Evolutionary conservation across 2,113 vertebrate species (phyloP).

Genomic region (Crotalus viridis): DNA sequence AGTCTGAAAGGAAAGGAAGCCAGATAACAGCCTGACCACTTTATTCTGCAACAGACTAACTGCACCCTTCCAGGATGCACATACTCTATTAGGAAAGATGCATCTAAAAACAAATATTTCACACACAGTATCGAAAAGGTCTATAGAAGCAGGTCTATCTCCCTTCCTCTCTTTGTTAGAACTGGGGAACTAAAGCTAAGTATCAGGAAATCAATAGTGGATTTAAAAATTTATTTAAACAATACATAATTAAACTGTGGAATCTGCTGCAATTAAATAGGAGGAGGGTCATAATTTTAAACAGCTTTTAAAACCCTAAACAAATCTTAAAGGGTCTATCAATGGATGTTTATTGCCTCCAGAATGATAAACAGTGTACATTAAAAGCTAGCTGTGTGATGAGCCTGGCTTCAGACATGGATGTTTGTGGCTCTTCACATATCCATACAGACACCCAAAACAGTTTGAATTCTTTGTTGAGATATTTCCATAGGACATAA

Average conservation of each 20-base stretch:
- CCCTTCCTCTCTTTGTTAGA: neutral
- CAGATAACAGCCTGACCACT: neutral
- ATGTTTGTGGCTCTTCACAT: neutral
- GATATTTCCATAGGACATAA: neutral
- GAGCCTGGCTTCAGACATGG: neutral
- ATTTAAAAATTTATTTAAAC: neutral
- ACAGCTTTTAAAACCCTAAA: neutral
- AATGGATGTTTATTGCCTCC: neutral
- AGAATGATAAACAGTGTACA: neutral
- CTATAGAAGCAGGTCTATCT: neutral
- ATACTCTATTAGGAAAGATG: neutral
- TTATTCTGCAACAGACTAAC: neutral
- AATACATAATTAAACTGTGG: neutral
- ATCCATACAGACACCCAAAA: neutral
- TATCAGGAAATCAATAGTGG: neutral
- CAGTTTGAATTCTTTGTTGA: neutral
- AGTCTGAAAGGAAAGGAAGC: neutral
- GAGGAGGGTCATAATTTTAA: neutral
- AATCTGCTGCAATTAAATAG: neutral
- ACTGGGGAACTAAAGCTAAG: neutral
- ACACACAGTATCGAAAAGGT: neutral
- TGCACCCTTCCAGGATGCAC: neutral
- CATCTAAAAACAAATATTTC: neutral
- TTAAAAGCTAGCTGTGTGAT: neutral
- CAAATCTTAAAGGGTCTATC: neutral